Conservation (phyloP, 2,888 invertebrate species). For the Nephrotoma guestfalica region DNA sequence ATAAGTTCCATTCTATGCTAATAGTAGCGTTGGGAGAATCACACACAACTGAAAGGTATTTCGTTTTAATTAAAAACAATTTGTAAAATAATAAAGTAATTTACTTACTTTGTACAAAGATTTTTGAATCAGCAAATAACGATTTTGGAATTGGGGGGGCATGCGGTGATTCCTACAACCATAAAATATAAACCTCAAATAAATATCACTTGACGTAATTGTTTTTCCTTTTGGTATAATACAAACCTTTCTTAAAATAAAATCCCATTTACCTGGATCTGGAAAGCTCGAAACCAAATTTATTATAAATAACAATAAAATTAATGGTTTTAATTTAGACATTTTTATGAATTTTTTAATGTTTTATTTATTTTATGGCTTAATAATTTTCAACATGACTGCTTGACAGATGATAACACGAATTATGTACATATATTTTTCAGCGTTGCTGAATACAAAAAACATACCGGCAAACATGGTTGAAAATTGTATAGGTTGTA, state of each 20-base stretch:
- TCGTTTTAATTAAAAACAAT: slow-evolving; percentile 4
- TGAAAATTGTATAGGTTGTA: too few relatives aligned
- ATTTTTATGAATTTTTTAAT: not conserved
- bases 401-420: not conserved
- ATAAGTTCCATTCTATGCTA: slow-evolving; percentile 37
- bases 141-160: not conserved
- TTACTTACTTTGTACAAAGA: slow-evolving; percentile 50
- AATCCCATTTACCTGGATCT: slow-evolving; percentile 53
- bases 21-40: slow-evolving; percentile 30
- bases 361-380: not conserved
- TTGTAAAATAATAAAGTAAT: not conserved
- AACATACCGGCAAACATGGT: not conserved
- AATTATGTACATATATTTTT: too few relatives aligned
- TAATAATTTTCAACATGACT: not conserved
- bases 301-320: not conserved
- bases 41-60: slow-evolving; percentile 33
- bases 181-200: not conserved
- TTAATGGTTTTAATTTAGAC: not conserved
- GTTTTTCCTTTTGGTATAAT: not conserved
- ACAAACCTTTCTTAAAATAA: slow-evolving; percentile 40
- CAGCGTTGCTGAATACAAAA: not conserved
- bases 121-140: slow-evolving; percentile 32
- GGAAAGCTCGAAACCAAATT: slow-evolving; percentile 22
- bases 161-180: not conserved
- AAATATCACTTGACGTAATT: not conserved